Evolutionary conservation across 2,888 invertebrate species (phyloP), one percentile per base, ranked within the genome.

Genomic region (Conchocele bisecta): DNA sequence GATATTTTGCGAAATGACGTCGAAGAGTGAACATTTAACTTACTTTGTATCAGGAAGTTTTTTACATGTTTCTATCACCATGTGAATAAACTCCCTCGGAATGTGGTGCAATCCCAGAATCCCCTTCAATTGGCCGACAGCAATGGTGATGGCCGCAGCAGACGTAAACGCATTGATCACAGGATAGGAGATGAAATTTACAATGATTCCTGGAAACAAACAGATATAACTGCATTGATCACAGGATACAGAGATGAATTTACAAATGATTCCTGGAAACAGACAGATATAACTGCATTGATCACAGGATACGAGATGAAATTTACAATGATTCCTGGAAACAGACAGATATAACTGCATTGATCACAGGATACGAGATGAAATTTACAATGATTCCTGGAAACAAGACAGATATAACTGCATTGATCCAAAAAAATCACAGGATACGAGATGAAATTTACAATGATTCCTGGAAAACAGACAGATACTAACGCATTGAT

Each of bases 141-240:
- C 89, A 22, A 91, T 91, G 3, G 89, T 90, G 26, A 91, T 87
- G 51, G 91, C 90, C 7, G 91, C 91, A 35, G 91, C 90, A n/a
- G 89, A 89, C 0, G 91, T 91, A 77, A 91, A 91, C 26, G 89
- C 89, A 75, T 88, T 90, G 71, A 91, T 89, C 37, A 91, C 91
- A 7, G 91, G 89, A 65, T 86, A 86, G 1, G 91, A 90, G 35
- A 91, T 90, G 74, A 89, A 91, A 66, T 90, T 88, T 20, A 91
- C 90, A 41, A 91, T 53, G 33, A 91, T 89, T 42, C 91, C 91
- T 91, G 83, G 15, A 83, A 82, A 50, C 17, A 44, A 39, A n/a
- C n/a, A n/a, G n/a, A n/a, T n/a, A n/a, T n/a, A n/a, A n/a, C n/a
- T n/a, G 89, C 89, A 75, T 88, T 90, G 71, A 91, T 89, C 37